These are phyloP conservation scores for Schrankia costaestrigalis DNA, from an alignment of 2,888 invertebrate genomes.

Conservation along the genomic window DNA sequence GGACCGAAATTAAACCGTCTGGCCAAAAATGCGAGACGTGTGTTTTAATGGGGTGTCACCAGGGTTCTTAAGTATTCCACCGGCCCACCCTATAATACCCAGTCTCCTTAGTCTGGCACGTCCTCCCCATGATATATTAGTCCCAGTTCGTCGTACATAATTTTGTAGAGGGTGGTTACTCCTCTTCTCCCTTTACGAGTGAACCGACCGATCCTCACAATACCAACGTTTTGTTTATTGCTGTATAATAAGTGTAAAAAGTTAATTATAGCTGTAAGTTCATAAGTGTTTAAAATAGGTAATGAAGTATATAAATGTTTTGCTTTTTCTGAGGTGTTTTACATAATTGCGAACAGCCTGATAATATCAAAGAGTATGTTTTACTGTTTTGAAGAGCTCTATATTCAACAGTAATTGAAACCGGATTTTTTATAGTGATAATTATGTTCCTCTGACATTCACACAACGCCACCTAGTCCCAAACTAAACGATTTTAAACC, in stretches of 20 bases:
- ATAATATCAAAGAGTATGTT: no score
- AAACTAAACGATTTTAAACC: no score
- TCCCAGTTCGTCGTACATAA: conserved; percentile 82
- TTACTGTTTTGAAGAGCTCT: no score
- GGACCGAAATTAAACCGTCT: conserved; percentile 73
- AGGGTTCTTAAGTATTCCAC: conserved; percentile 79
- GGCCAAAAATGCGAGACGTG: conserved; percentile 76
- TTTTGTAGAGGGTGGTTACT: conserved; percentile 72
- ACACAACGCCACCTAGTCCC: no score
- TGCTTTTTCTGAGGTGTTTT: no score
- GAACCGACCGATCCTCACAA: conserved; percentile 71
- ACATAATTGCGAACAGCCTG: no score
- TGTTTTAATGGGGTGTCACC: conserved; percentile 80
- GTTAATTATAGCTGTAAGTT: conserved; percentile 35
- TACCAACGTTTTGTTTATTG: conserved; percentile 77
- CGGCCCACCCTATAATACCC: conserved; percentile 78
- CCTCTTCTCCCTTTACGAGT: conserved; percentile 55
- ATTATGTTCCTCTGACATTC: no score
- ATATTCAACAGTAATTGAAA: no score
- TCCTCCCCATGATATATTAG: conserved; percentile 80
- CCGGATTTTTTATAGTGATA: no score
- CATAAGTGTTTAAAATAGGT: no score
- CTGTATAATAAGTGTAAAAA: conserved; percentile 62
- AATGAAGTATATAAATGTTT: no score
- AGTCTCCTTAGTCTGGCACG: conserved; percentile 80